Conservation (phyloP, 2,113 vertebrate genomes). For the Cololabis saira region DNA sequence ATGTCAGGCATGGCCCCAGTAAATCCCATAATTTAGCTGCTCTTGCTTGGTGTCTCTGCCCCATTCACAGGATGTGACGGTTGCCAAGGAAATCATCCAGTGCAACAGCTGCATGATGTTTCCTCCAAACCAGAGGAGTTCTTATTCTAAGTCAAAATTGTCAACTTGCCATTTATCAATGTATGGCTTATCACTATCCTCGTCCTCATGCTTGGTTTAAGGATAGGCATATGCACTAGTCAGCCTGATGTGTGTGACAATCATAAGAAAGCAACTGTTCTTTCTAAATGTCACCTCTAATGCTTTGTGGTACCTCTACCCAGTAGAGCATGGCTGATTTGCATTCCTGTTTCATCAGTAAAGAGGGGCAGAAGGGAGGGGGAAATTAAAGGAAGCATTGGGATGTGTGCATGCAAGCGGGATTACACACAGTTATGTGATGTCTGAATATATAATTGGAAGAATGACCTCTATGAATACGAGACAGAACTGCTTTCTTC, state of each 20-base stretch:
- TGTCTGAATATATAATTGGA: constrained; percentile 46
- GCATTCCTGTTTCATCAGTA: constrained; percentile 38
- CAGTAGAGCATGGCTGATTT: constrained; percentile 47
- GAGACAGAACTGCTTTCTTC: constrained; percentile 30
- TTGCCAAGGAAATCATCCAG: constrained; percentile 89
- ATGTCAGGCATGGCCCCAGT: constrained; percentile 87
- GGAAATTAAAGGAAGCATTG: constrained; percentile 13
- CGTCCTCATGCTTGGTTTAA: background rate
- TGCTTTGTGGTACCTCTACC: constrained; percentile 23
- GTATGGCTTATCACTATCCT: constrained; percentile 32
- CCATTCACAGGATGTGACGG: constrained; percentile 84
- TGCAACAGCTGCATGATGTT: constrained; percentile 90
- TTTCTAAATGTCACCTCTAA: constrained; percentile 59
- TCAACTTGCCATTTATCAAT: constrained; percentile 20
- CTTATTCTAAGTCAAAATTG: background rate
- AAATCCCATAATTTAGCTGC: constrained; percentile 87
- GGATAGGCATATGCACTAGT: background rate
- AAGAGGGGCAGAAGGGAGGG: background rate
- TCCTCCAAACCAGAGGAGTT: constrained; percentile 87
- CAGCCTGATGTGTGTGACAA: constrained; percentile 20
- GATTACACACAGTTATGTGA: constrained; percentile 15
- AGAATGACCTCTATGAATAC: constrained; percentile 53
- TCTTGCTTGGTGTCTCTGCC: constrained; percentile 84
- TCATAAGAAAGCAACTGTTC: constrained; percentile 2
- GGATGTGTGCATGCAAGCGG: constrained; percentile 8